phyloP scores from a whole-genome alignment of 2,113 vertebrate genomes.

The Hipposideros armiger region DNA sequence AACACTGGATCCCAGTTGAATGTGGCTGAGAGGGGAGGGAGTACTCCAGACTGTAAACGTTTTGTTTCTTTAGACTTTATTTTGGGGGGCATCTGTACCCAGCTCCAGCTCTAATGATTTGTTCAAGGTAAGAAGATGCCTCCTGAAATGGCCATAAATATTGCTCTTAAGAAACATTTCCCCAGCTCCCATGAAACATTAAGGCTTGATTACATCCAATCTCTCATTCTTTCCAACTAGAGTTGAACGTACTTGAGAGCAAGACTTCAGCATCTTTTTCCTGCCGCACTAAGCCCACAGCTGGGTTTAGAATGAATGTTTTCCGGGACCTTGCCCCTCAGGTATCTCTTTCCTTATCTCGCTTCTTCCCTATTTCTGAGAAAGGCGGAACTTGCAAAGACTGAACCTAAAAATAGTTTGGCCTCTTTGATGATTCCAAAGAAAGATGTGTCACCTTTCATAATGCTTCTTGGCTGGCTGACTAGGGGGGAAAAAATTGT shows the following conservation, averaged over 20 bases:
- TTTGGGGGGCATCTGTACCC: neutral
- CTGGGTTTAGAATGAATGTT: neutral
- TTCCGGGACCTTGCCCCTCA: neutral
- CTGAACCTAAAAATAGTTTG: slow-evolving; percentile 83
- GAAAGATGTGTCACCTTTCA: slow-evolving; percentile 85
- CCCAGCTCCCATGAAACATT: neutral
- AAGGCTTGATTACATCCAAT: neutral
- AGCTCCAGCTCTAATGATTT: neutral
- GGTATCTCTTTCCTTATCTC: slow-evolving; percentile 20
- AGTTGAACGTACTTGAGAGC: neutral
- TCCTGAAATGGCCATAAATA: neutral
- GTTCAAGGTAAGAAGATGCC: slow-evolving; percentile 36
- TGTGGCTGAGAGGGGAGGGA: neutral
- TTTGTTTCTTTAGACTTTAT: neutral
- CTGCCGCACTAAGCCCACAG: neutral
- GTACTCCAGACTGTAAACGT: neutral
- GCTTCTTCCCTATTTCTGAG: slow-evolving; percentile 75
- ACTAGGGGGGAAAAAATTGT: neutral
- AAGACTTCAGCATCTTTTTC: neutral
- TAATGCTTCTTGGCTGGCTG: slow-evolving; percentile 79
- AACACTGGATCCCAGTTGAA: neutral
- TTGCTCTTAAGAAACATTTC: neutral
- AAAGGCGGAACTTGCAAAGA: slow-evolving; percentile 75
- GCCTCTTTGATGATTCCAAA: slow-evolving; percentile 85
- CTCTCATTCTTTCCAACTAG: neutral